Base-by-base conservation (phyloP, 1,140 invertebrate genomes). In the Cotesia glomerata region DNA sequence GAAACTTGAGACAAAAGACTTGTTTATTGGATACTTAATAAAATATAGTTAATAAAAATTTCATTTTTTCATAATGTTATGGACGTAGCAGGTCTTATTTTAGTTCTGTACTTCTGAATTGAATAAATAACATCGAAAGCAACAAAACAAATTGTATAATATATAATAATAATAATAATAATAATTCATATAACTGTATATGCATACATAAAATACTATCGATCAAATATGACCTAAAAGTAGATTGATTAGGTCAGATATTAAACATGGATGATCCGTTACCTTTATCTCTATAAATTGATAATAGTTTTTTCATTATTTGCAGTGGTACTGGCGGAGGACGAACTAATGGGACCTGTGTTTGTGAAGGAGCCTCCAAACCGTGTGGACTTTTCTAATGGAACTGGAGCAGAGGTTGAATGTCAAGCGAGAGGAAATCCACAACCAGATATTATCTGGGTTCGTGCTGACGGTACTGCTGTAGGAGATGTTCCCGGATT, bases 371-470 rank as follows among this genome's bases (percentile, higher is more conserved):
- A 97, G 89, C 96, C 96, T 18, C 94, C 94, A 73, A 95, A 95
- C 84, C 91, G 94, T 77, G 91, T 98, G 54, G 95, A 97, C 84
- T 98, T 98, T 86, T 95, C 95, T 72, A 98, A 98, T 85, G 96
- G 95, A 61, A 97, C 95, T 35, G 97, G 96, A 77, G 94, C 95
- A 69, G 92, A 94, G 75, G 94, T 98, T 58, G 95, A 97, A 85
- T 98, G 97, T 85, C 93, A 95, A 77, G 95, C 96, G 0, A 91
- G 93, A 83, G 97, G 96, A 76, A 93, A 93, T 76, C 97, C 97
- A 9, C 90, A 94, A 76, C 95, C 97, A 45, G 93, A 95, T 83
- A 94, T 98, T 76, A 95, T 96, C 75, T 98, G 97, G 97, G 91
- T 97, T 45, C 91, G 94, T 78, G 82, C 87, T 18, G 95, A 97